These are phyloP conservation scores for Alectura lathami DNA, from an alignment of 2,113 vertebrate genomes.

Conservation along the genomic window DNA sequence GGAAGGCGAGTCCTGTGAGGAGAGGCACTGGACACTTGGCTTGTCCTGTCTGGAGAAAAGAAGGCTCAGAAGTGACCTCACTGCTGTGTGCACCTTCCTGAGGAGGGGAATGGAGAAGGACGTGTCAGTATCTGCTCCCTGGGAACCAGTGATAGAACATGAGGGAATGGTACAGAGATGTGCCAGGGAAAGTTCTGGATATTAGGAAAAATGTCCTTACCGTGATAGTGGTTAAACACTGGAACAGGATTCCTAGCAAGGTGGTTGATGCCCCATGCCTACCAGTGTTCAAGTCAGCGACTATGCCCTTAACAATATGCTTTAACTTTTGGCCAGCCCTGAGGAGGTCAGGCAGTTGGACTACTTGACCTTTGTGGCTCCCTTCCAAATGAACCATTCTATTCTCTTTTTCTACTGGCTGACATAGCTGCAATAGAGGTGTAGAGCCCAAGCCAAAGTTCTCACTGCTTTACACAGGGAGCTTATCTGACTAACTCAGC, in stretches of 20 bases:
- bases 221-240: background rate
- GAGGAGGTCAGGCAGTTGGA: background rate
- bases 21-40: background rate
- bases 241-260: background rate
- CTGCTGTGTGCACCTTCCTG: background rate
- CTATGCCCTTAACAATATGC: background rate
- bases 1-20: background rate
- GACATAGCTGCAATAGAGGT: background rate
- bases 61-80: no score
- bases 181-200: background rate
- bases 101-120: background rate
- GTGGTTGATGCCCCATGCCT: background rate
- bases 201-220: background rate
- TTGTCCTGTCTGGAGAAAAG: background rate
- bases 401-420: background rate
- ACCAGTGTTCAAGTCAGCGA: background rate
- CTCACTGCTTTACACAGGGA: background rate
- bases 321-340: background rate
- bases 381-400: background rate
- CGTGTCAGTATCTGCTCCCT: background rate
- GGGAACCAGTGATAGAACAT: background rate
- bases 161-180: background rate
- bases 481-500: background rate
- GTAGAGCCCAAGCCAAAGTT: background rate
- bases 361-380: background rate